A percentile compares a stretch with the other conserved stretches of the same genome.
These are phyloP conservation scores for Nothoprocta pentlandii DNA, from an alignment of 2,113 vertebrate genomes.

Conservation along the genomic window DNA sequence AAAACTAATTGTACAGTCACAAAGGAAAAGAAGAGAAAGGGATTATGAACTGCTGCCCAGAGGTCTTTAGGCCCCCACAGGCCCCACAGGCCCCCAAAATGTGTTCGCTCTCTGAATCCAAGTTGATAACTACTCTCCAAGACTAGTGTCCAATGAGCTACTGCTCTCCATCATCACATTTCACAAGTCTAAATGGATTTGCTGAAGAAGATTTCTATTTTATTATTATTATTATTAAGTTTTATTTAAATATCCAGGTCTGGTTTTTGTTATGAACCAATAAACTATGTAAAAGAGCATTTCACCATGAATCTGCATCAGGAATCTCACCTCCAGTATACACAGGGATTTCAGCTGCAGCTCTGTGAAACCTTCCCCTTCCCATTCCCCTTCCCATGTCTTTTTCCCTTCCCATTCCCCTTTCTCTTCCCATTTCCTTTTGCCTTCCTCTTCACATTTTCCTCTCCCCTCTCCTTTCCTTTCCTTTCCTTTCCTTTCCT, in stretches of 20 bases:
- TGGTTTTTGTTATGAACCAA: neutral
- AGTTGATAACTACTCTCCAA: neutral
- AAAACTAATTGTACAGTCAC: neutral
- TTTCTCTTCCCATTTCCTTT: no score
- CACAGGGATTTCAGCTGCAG: neutral
- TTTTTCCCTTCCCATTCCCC: no score
- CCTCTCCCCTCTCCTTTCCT: no score
- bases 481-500: no score
- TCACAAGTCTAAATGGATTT: neutral
- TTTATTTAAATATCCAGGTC: neutral
- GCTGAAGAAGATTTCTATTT: neutral
- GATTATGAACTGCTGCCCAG: neutral
- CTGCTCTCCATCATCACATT: neutral
- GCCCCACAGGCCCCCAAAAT: neutral
- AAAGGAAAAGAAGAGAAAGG: neutral
- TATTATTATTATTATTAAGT: neutral
- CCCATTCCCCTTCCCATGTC: no score
- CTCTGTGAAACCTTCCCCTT: neutral
- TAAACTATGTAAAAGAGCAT: neutral
- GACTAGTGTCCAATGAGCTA: neutral
- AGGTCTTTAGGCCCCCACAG: neutral
- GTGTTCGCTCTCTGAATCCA: neutral
- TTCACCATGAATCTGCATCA: fast-evolving
- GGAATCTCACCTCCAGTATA: neutral
- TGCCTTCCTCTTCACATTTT: no score